Percentiles rank a stretch among this genome's conserved stretches.
phyloP scores from a whole-genome alignment of 2,113 vertebrate species.

The Hucho hucho region DNA sequence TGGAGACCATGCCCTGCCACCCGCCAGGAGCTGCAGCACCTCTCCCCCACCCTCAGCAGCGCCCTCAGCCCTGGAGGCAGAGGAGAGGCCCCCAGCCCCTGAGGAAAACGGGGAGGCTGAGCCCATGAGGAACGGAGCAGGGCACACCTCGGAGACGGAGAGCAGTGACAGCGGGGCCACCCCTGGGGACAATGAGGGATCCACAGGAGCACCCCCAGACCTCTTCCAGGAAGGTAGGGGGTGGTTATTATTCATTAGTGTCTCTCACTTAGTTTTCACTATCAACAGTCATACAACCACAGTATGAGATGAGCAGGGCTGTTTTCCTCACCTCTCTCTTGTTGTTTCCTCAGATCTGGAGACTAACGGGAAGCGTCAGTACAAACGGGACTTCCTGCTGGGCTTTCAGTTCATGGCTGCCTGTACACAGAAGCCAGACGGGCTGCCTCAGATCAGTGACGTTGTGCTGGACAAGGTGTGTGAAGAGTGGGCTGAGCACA shows the following conservation, averaged over 20 bases:
- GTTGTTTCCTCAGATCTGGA: constrained; percentile 65
- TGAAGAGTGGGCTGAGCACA: constrained; percentile 14
- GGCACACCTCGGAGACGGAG: constrained; percentile 82
- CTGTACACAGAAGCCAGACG: constrained; percentile 91
- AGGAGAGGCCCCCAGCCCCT: constrained; percentile 51
- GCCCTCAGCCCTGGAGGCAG: constrained; percentile 46
- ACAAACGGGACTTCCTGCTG: constrained; percentile 87
- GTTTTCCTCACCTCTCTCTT: no score
- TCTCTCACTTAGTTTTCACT: no score
- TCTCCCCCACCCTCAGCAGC: constrained; percentile 29
- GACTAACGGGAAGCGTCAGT: constrained; percentile 86
- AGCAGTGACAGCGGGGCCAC: constrained; percentile 71
- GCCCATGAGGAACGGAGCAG: constrained; percentile 84
- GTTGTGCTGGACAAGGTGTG: constrained; percentile 97
- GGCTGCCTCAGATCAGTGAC: constrained; percentile 92
- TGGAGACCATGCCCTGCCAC: constrained; percentile 74
- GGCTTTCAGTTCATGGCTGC: constrained; percentile 94
- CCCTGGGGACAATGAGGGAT: constrained; percentile 73
- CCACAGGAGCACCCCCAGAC: constrained; percentile 63
- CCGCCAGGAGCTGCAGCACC: constrained; percentile 67
- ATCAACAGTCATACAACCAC: no score
- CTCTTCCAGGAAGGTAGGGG: constrained; percentile 78
- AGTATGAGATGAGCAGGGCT: no score
- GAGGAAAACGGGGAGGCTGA: constrained; percentile 90
- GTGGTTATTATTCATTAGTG: no score